A percentile compares a stretch with the other conserved stretches of the same genome.
Conservation (phyloP, 2,797 vertebrate species). For the Thunnus albacares region DNA sequence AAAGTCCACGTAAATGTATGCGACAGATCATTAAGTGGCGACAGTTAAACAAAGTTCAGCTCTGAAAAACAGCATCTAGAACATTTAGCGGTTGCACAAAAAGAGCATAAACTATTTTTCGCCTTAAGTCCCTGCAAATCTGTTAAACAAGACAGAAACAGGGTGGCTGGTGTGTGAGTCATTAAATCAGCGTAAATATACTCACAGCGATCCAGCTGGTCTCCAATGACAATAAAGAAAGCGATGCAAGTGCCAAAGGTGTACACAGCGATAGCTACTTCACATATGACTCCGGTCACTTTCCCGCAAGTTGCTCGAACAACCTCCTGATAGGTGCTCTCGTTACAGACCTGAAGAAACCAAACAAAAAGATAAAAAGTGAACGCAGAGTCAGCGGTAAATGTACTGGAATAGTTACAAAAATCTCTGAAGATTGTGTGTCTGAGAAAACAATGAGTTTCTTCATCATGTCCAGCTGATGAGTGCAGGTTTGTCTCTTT, state of each 20-base stretch:
- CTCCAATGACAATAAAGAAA: constrained; percentile 98
- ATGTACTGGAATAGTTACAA: not conserved
- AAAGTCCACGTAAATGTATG: constrained; percentile 8
- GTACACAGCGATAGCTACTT: constrained; percentile 94
- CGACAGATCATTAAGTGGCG: not conserved
- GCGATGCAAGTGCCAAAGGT: constrained; percentile 98
- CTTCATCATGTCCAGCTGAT: too few relatives aligned
- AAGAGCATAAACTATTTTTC: too few relatives aligned
- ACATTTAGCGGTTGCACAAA: not conserved
- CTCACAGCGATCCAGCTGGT: constrained; percentile 97
- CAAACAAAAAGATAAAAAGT: not conserved
- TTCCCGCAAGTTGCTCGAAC: constrained; percentile 95
- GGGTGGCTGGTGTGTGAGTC: not conserved
- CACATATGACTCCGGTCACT: constrained; percentile 91
- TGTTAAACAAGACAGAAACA: not conserved
- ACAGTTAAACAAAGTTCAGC: not conserved
- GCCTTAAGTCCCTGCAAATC: not conserved
- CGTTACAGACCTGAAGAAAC: constrained; percentile 89
- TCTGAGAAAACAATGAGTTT: not conserved
- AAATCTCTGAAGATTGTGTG: not conserved
- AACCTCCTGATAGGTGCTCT: constrained; percentile 97
- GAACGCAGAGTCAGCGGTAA: not conserved
- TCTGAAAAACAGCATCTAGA: not conserved
- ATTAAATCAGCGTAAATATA: constrained; percentile 14
- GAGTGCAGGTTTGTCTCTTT: too few relatives aligned